phyloP scores from a whole-genome alignment of 2,888 invertebrate species.

The Harmothoe impar region DNA sequence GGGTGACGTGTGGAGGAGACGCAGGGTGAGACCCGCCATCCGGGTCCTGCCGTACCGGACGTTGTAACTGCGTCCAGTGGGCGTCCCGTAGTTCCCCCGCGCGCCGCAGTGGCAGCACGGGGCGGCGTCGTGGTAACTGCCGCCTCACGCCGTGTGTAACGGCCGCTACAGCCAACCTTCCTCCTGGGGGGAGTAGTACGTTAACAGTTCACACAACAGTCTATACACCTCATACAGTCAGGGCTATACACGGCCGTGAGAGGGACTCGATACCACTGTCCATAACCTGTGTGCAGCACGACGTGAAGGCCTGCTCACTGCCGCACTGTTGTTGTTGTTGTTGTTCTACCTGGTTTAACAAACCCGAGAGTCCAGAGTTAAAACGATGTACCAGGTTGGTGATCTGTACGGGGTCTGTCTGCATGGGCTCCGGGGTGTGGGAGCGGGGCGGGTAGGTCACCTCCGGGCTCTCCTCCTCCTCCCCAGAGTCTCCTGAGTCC shows the following conservation, averaged over 20 bases:
- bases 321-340: conserved; percentile 15
- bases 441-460: not conserved
- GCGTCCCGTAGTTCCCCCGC: not conserved
- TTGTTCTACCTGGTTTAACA: conserved; percentile 64
- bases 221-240: conserved; percentile 69
- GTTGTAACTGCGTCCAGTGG: not conserved
- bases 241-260: conserved; percentile 74
- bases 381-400: conserved; percentile 79
- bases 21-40: not conserved
- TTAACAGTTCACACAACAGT: not conserved
- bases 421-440: conserved; percentile 72
- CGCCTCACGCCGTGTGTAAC: not conserved
- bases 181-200: too few relatives aligned
- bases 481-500: not conserved
- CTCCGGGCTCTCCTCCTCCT: not conserved
- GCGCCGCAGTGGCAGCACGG: not conserved
- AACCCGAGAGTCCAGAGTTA: conserved; percentile 78
- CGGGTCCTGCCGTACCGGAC: not conserved
- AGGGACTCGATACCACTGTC: conserved; percentile 68
- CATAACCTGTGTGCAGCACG: conserved; percentile 71
- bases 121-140: not conserved
- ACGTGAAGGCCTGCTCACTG: conserved; percentile 61
- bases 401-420: conserved; percentile 77
- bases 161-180: not conserved
- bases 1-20: not conserved